phyloP scores from a whole-genome alignment of 1,140 invertebrate genomes.

The Cherax destructor region DNA sequence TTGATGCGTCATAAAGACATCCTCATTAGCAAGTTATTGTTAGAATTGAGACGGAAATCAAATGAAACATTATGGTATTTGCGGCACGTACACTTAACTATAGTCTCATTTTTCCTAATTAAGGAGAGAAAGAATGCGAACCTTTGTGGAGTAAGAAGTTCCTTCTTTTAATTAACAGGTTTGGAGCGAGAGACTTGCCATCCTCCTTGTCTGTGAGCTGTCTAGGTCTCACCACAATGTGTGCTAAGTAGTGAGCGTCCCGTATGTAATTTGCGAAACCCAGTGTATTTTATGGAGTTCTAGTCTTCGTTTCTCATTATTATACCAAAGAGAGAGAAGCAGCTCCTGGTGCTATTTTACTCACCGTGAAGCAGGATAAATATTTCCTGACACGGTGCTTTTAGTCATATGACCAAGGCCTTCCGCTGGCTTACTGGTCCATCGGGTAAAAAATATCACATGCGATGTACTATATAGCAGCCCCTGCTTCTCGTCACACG shows the following conservation, averaged over 20 bases:
- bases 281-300: slow-evolving; percentile 40
- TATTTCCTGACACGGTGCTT: no score
- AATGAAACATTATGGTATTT: no score
- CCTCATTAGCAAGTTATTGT: no score
- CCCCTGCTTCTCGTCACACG: no score
- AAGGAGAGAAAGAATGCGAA: slow-evolving; percentile 25
- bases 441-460: no score
- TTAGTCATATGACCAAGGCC: no score
- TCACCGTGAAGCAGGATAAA: no score
- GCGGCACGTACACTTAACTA: not conserved
- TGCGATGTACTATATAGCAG: no score
- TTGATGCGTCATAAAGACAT: no score
- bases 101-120: not conserved
- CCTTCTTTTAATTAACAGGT: not conserved
- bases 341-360: no score
- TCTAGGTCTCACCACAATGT: slow-evolving; percentile 19
- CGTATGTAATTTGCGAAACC: slow-evolving; percentile 32
- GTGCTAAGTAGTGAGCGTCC: slow-evolving; percentile 33
- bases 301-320: slow-evolving; percentile 32
- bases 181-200: not conserved
- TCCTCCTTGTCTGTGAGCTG: not conserved
- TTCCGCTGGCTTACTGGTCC: no score
- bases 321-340: not conserved
- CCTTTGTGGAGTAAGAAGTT: not conserved
- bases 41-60: no score